Base-by-base conservation (phyloP, 2,797 vertebrate genomes). In the Acropternis orthonyx region DNA sequence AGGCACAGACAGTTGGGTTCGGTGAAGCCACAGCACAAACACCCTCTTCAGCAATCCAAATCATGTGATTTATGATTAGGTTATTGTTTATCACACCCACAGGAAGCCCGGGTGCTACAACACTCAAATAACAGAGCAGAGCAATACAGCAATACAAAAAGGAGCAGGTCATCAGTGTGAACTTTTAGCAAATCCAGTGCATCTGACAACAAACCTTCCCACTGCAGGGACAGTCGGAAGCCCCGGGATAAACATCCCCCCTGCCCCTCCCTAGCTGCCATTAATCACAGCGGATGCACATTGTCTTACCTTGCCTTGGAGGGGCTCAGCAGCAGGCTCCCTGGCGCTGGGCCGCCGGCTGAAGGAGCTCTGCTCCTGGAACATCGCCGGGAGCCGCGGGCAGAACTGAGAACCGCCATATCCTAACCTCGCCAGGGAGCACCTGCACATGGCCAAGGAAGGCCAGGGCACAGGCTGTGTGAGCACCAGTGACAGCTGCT, bases 301-400 rank as follows among this genome's bases (percentile, higher is more conserved):
- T 81, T 88, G 63, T 88, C 97, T 97, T 81, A 98, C 98, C 98
- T 98, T 96, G 79, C 97, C 97, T 68, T 2, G 0, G 72, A 96
- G 52, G 32, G 97, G 87, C 66, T 97, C 92, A 37, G 78, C 92
- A 86, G 95, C 96, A 86, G 90, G 88, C 82, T 79, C 94, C 79
- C 97, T 97, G 93, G 97, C 41, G 1, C 92, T 55, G 28, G 89
- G 97, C 51, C 79, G 44, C 67, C 67, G 94, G 63, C 85, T 90
- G 51, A 96, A 97, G 69, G 96, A 97, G 89, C 74, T 32, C 52
- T 54, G 52, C 41, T 97, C 94, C 92, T 89, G 88, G 85, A 96
- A 96, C 43, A 95, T 62, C 78, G 83, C 97, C 62, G 20, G 84
- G 93, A 96, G 37, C 54, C 14, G 17, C 91, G 81, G 97, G 95